Percentiles rank a stretch among this genome's conserved stretches.
phyloP scores from a whole-genome alignment of 2,113 vertebrate genomes.

The Microtus pennsylvanicus region DNA sequence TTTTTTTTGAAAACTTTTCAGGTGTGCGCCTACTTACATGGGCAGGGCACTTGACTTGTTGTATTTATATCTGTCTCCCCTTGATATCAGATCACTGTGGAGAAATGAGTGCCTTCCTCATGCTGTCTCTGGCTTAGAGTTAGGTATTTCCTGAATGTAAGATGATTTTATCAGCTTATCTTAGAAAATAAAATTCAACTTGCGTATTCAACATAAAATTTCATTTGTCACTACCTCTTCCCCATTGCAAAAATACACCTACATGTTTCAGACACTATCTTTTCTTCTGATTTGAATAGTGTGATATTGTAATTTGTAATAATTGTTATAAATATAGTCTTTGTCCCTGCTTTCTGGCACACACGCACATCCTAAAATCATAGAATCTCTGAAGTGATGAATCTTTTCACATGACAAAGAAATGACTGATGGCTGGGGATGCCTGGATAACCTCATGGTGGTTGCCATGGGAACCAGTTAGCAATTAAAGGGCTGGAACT shows the following conservation, averaged over 20 bases:
- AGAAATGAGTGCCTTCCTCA: slow-evolving; percentile 9
- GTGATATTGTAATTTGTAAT: not conserved
- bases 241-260: not conserved
- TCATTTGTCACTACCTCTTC: not conserved
- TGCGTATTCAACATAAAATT: not conserved
- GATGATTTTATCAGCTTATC: not conserved
- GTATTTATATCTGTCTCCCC: not conserved
- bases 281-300: slow-evolving; percentile 25
- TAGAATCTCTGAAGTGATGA: not conserved
- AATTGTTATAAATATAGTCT: not conserved
- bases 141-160: slow-evolving; percentile 1
- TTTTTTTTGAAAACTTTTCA: not conserved
- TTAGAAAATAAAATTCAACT: slow-evolving; percentile 27
- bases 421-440: not conserved
- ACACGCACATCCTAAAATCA: not conserved
- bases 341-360: not conserved
- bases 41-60: not conserved
- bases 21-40: not conserved
- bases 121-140: not conserved
- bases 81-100: slow-evolving; percentile 32
- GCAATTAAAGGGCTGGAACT: not conserved
- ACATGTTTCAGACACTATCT: not conserved
- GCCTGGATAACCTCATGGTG: not conserved
- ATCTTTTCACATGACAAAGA: not conserved
- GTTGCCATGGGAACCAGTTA: slow-evolving; percentile 47